Base-by-base conservation (phyloP, 2,797 vertebrate genomes). In the Sebastes trivittatus region DNA sequence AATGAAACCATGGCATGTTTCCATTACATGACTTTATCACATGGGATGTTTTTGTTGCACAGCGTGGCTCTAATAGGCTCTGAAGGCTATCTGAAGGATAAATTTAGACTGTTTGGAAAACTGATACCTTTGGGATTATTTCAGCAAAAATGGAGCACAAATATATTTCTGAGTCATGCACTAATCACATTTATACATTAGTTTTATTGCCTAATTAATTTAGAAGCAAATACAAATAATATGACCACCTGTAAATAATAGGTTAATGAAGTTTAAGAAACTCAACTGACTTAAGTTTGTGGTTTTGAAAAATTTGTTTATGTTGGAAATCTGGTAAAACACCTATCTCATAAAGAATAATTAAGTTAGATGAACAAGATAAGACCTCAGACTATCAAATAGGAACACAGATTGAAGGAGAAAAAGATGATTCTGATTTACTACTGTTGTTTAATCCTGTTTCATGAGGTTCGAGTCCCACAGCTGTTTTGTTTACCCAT, bases 1-100 rank as follows among this genome's bases (percentile, higher is more conserved):
- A 67, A 22, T 80, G 83, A 82, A 87, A 91, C 91, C 90, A 89
- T 89, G 79, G 72, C 56, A 65, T 58, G 74, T 91, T 94, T 91
- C 89, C 89, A 91, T 76, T 77, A 72, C 86, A 76, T 46, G 25
- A 34, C 9, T 79, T 46, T 63, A 64, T 52, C 65, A 80, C 79
- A 16, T 42, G 74, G 61, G 79, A 78, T 82, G 84, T 85, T 92
- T 92, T 75, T 75, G 18, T 70, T 66, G 14, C 46, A 68, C 18
- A n/a, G 65, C 30, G 5, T 22, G 22, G 9, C 61, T 84, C n/a
- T 72, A 77, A 84, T 65, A 38, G 58, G 60, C 55, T 82, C 23
- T 52, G 9, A 69, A 67, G 42, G 66, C 68, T 69, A 61, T 52
- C 13, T 46, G 42, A 18, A 20, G 30, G 78, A 73, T 77, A 62